phyloP scores from a whole-genome alignment of 2,888 invertebrate species.

The Luffia ferchaultella region DNA sequence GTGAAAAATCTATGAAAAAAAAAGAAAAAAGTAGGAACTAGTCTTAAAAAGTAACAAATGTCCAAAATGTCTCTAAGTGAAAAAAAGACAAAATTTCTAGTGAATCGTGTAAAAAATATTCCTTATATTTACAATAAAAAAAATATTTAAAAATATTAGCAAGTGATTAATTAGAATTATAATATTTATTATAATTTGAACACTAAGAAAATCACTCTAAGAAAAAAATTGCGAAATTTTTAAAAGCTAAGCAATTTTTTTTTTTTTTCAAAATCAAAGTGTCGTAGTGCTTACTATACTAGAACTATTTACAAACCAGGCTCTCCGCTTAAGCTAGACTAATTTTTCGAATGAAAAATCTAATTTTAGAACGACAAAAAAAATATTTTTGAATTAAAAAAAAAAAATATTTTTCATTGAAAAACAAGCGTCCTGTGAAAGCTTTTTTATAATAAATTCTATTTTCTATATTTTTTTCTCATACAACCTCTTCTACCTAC shows the following conservation, averaged over 20 bases:
- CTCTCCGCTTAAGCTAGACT: background rate
- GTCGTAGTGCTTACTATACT: background rate
- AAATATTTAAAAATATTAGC: background rate
- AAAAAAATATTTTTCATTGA: background rate
- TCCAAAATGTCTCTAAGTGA: background rate
- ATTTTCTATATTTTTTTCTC: constrained; percentile 41
- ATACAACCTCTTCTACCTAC: constrained; percentile 67
- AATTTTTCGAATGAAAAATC: background rate
- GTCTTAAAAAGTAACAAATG: background rate
- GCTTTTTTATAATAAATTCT: no score
- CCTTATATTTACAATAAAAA: background rate
- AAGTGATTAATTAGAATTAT: constrained; percentile 10
- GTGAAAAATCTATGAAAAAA: constrained; percentile 8
- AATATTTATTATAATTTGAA: constrained; percentile 5
- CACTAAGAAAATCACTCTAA: background rate
- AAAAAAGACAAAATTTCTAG: background rate
- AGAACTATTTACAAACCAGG: background rate
- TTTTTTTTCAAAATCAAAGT: background rate
- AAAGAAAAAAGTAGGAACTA: constrained; percentile 2
- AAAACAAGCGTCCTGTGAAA: no score
- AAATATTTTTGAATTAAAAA: background rate
- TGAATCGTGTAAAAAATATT: background rate
- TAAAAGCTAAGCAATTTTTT: background rate
- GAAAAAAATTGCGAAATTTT: background rate
- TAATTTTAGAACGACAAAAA: background rate